Conservation (phyloP, 2,113 vertebrate genomes). For the Carettochelys insculpta region DNA sequence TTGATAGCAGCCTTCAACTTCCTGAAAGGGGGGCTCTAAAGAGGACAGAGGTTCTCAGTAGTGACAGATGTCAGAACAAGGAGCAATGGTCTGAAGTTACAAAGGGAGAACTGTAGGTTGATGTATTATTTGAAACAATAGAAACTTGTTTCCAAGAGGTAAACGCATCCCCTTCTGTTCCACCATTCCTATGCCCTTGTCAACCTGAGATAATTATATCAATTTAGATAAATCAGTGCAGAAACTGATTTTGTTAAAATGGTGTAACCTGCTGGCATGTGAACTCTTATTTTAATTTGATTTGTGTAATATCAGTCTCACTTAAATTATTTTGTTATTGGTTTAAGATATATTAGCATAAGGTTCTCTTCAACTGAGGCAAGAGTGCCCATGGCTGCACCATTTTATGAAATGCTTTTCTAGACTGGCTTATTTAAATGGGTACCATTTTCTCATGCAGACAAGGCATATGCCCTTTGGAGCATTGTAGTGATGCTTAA, state of each 20-base stretch:
- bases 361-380: neutral
- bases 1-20: too few species aligned
- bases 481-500: neutral
- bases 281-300: neutral
- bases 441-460: neutral
- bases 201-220: neutral
- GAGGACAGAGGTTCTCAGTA: too few species aligned
- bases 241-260: neutral
- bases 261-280: neutral
- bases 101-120: too few species aligned
- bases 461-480: neutral
- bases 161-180: neutral
- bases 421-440: slow-evolving; percentile 1
- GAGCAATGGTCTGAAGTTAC: too few species aligned
- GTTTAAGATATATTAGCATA: slow-evolving; percentile 38
- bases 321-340: slow-evolving; percentile 46
- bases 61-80: too few species aligned
- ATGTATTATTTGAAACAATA: neutral
- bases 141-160: neutral
- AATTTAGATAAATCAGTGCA: neutral
- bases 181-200: neutral
- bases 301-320: neutral
- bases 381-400: slow-evolving; percentile 29
- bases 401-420: slow-evolving; percentile 45
- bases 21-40: too few species aligned